Conservation (phyloP, 2,113 vertebrate species). For the Paradoxurus hermaphroditus region DNA sequence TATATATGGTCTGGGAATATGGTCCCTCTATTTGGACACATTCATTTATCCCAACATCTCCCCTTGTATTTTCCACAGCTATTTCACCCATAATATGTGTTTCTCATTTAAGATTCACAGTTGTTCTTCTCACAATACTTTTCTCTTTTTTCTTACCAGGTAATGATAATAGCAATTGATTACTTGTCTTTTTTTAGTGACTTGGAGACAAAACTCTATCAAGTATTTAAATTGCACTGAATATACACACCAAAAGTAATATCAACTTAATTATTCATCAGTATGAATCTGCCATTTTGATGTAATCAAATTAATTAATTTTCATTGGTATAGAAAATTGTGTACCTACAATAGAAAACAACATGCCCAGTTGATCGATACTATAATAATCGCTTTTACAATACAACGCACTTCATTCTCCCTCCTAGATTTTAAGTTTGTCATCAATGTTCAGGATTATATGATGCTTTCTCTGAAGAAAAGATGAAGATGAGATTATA, state of each 20-base stretch:
- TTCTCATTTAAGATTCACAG: background rate
- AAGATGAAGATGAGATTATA: background rate
- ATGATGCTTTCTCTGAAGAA: background rate
- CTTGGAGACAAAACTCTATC: background rate
- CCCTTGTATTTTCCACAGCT: background rate
- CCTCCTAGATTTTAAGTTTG: background rate
- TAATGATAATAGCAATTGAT: background rate
- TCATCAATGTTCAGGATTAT: background rate
- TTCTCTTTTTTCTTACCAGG: background rate
- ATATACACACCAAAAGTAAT: background rate
- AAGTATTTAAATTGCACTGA: background rate
- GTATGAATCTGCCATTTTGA: background rate
- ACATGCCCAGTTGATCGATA: background rate
- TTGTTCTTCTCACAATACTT: background rate
- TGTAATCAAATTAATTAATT: conserved; percentile 33
- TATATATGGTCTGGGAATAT: background rate
- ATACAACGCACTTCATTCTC: background rate
- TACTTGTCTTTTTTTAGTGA: background rate
- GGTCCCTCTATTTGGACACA: fast-evolving
- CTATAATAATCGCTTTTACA: background rate
- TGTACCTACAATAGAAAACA: background rate
- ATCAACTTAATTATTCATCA: conserved; percentile 12
- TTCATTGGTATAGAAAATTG: conserved; percentile 10
- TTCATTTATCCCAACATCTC: background rate
- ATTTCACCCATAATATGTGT: background rate